Base-by-base conservation (phyloP, 2,797 vertebrate species). In the Epinephelus malabaricus region DNA sequence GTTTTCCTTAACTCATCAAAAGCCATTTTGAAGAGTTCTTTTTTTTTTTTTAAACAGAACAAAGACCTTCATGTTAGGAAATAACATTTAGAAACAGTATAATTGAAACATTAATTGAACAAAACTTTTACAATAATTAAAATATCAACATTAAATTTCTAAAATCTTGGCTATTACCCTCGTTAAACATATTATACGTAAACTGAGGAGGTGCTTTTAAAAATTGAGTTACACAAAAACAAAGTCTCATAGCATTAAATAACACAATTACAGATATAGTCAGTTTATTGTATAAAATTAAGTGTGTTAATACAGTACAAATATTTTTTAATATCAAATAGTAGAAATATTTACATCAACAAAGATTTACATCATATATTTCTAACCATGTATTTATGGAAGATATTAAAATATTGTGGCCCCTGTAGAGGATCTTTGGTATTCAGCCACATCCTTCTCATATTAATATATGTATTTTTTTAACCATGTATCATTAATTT, bases 301-400 rank as follows among this genome's bases (percentile, higher is more conserved):
- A 45, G 70, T 21, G 50, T 78, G 38, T 40, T 70, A 70, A 80
- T 73, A 70, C 7, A n/a, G 6, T 76, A 86, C 34, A 89, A 84
- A 90, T 74, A 68, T 60, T 46, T 53, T 30, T 58, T 21, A 43
- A 69, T 15, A 17, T 67, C 55, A 78, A 76, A 82, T 62, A 61
- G 69, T 68, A 82, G 2, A 82, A 76, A 86, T 89, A 91, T 82
- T 55, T 78, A 78, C 11, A 85, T 60, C 18, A 56, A 69, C 53
- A 79, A 23, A 72, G 3, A 83, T 73, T 63, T 75, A 61, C 61
- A 84, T 13, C 3, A 38, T 13, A 19, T 59, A 2, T 70, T 53
- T 60, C 7, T 59, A 25, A 69, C 50, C 47, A 27, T 47, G 12
- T 50, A 43, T 71, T 77, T 58, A 45, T 65, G 18, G 3, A 55